phyloP scores from a whole-genome alignment of 1,140 invertebrate genomes.

The Steinernema khuongi region DNA sequence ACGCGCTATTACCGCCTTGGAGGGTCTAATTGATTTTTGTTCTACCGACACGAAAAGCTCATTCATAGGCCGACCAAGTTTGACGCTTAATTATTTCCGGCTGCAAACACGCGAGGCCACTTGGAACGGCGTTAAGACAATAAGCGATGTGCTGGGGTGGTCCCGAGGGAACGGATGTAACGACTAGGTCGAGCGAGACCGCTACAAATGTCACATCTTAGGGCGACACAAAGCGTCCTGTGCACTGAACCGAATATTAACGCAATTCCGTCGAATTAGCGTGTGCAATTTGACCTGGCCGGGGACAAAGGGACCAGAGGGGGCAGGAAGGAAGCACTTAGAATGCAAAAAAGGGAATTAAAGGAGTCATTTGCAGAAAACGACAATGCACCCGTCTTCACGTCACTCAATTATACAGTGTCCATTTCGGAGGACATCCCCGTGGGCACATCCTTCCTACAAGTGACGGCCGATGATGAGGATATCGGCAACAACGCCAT shows the following conservation, averaged over 20 bases:
- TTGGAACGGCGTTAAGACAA: slow-evolving; percentile 2
- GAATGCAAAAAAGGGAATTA: background rate
- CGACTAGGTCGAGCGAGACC: background rate
- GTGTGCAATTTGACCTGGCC: slow-evolving; percentile 2
- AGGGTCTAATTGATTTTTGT: slow-evolving; percentile 13
- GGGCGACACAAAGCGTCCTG: background rate
- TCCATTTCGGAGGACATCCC: slow-evolving; percentile 82
- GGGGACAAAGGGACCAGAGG: slow-evolving; percentile 19
- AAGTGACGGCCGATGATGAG: slow-evolving; percentile 78
- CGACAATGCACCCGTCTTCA: slow-evolving; percentile 52
- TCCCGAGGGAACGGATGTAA: background rate
- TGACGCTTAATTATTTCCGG: slow-evolving; percentile 7
- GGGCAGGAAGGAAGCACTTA: slow-evolving; percentile 15
- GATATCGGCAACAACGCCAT: slow-evolving; percentile 84
- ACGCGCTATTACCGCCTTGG: slow-evolving; percentile 5
- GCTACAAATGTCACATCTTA: background rate
- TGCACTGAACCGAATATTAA: background rate
- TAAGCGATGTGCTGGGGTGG: background rate
- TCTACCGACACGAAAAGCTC: slow-evolving; percentile 6
- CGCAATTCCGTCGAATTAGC: background rate
- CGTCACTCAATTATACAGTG: slow-evolving; percentile 60
- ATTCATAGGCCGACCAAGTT: slow-evolving; percentile 8
- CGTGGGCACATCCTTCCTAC: slow-evolving; percentile 75
- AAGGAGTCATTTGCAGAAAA: slow-evolving; percentile 50
- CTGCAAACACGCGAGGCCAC: background rate